Evolutionary conservation across 2,888 invertebrate genomes (phyloP).

Genomic region (Conops quadrifasciatus): DNA sequence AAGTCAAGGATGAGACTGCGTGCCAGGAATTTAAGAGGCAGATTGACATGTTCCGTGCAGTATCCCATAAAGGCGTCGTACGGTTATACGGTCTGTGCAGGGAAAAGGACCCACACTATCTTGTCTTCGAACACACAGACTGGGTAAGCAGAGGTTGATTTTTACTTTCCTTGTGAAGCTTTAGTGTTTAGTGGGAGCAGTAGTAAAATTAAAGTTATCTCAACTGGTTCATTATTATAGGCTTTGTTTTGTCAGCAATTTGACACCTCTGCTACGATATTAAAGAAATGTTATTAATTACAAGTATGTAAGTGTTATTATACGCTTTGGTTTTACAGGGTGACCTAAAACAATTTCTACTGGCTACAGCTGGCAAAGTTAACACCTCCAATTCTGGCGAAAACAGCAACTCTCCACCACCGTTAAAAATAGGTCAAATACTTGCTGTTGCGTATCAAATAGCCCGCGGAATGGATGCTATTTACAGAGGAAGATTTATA

Average conservation of each 20-base stretch:
- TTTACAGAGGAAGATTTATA: constrained; percentile 79
- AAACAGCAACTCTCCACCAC: constrained; percentile 65
- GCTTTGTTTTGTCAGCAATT: too few species aligned
- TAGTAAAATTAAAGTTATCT: too few species aligned
- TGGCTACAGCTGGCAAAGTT: constrained; percentile 68
- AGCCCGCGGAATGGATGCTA: constrained; percentile 82
- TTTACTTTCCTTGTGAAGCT: background rate
- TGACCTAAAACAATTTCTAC: constrained; percentile 88
- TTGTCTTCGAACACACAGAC: constrained; percentile 91
- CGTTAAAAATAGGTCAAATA: constrained; percentile 74
- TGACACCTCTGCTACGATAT: too few species aligned
- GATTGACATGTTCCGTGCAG: constrained; percentile 83
- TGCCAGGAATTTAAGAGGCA: constrained; percentile 88
- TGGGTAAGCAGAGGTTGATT: constrained; percentile 73
- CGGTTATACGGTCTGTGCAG: constrained; percentile 83
- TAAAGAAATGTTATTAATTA: too few species aligned
- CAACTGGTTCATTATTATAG: too few species aligned
- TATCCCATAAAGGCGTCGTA: constrained; percentile 84
- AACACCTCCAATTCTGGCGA: constrained; percentile 51
- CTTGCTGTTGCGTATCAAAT: constrained; percentile 78
- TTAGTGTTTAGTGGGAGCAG: too few species aligned
- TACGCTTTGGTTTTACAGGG: too few species aligned
- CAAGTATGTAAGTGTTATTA: too few species aligned
- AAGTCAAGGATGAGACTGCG: constrained; percentile 79
- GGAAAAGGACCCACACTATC: constrained; percentile 85